These are phyloP conservation scores for Eufriesea mexicana DNA, from an alignment of 1,140 invertebrate genomes.

Conservation along the genomic window DNA sequence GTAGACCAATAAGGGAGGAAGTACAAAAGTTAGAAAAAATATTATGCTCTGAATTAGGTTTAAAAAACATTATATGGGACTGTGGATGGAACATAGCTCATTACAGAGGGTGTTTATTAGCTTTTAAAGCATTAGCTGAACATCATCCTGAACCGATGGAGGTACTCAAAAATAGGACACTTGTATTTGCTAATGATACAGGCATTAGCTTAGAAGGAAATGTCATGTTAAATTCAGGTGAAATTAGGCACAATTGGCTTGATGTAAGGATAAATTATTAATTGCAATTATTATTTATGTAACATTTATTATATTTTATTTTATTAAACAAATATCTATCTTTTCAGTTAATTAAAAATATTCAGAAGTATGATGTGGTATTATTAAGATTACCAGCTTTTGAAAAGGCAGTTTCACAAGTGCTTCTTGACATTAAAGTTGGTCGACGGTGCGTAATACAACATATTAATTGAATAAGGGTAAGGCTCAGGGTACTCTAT, in stretches of 20 bases:
- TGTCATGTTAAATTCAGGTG: conserved; percentile 93
- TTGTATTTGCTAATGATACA: conserved; percentile 93
- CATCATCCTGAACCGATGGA: conserved; percentile 88
- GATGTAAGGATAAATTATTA: conserved; percentile 85
- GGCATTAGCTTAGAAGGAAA: conserved; percentile 94
- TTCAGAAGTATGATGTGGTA: conserved; percentile 88
- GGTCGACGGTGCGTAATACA: conserved; percentile 87
- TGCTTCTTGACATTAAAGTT: conserved; percentile 91
- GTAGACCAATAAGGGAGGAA: conserved; percentile 86
- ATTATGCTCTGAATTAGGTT: conserved; percentile 83
- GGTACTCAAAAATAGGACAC: conserved; percentile 86
- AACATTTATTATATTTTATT: conserved; percentile 13
- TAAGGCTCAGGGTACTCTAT: conserved; percentile 80
- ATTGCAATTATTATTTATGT: conserved; percentile 1
- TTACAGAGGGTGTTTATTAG: conserved; percentile 91
- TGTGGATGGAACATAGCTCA: conserved; percentile 95
- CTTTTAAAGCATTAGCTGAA: conserved; percentile 87
- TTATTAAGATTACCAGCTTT: conserved; percentile 90
- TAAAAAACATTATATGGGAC: conserved; percentile 88
- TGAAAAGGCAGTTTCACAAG: conserved; percentile 91
- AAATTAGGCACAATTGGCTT: conserved; percentile 95
- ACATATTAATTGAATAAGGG: conserved; percentile 76
- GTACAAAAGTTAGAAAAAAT: conserved; percentile 84
- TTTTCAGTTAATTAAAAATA: conserved; percentile 91
- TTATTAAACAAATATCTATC: conserved; percentile 51